Conservation (phyloP, 2,888 invertebrate genomes). For the Drosophila neotestacea region DNA sequence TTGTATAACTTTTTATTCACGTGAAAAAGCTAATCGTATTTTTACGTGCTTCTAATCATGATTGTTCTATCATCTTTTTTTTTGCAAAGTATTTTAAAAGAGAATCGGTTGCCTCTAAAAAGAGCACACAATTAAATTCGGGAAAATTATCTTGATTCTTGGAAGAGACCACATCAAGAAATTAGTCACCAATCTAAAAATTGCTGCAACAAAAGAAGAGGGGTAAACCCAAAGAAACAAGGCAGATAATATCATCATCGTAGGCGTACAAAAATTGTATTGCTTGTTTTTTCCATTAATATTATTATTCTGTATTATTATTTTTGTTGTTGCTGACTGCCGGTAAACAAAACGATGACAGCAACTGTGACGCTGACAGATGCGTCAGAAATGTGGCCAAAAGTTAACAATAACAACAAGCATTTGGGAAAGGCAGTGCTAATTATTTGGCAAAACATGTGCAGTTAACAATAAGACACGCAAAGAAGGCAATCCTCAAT, state of each 20-base stretch:
- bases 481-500: conserved; percentile 16
- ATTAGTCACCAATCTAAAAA: conserved; percentile 46
- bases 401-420: conserved; percentile 14
- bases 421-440: conserved; percentile 5
- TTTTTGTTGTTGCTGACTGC: conserved; percentile 6
- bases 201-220: conserved; percentile 13
- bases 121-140: conserved; percentile 9
- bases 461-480: conserved; percentile 15
- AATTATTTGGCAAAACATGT: conserved; percentile 29
- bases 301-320: conserved; percentile 1
- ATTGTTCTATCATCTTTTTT: neutral
- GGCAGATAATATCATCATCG: conserved; percentile 20
- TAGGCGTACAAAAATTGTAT: conserved; percentile 31
- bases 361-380: conserved; percentile 31
- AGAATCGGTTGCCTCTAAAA: neutral
- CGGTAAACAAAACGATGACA: conserved; percentile 22
- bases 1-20: neutral
- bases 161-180: conserved; percentile 26
- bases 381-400: conserved; percentile 55
- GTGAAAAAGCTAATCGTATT: neutral
- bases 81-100: neutral
- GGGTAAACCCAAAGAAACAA: conserved; percentile 18
- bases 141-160: conserved; percentile 23
- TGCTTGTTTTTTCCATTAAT: conserved; percentile 12
- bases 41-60: conserved; percentile 4